A percentile compares a stretch with the other conserved stretches of the same genome.
These are phyloP conservation scores for Anguilla anguilla DNA, from an alignment of 2,797 vertebrate species.

Conservation along the genomic window DNA sequence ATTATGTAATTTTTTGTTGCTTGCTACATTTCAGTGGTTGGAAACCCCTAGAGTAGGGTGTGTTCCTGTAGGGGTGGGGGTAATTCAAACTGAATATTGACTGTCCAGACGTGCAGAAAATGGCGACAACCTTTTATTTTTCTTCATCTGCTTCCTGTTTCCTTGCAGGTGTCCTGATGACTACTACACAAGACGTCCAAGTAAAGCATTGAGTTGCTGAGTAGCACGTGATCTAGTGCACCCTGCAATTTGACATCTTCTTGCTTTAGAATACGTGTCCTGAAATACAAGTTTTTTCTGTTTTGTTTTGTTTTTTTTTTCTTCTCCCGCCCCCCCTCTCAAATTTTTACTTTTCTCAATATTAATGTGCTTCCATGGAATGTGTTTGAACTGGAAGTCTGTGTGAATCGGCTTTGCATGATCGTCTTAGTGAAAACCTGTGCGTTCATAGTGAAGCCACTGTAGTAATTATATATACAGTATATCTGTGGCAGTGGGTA, in stretches of 20 bases:
- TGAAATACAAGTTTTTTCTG: neutral
- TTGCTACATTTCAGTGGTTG: neutral
- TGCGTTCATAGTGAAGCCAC: slow-evolving; percentile 8
- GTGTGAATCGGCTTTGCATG: neutral
- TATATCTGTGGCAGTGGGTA: neutral
- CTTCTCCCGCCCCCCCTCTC: neutral
- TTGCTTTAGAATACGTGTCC: slow-evolving; percentile 40
- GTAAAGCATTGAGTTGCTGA: slow-evolving; percentile 49
- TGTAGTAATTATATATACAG: neutral
- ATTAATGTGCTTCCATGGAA: slow-evolving; percentile 10
- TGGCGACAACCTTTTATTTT: neutral
- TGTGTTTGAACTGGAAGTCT: slow-evolving; percentile 26
- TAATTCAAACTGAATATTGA: neutral
- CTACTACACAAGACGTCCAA: slow-evolving; percentile 52
- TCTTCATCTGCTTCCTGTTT: neutral
- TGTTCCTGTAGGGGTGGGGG: neutral
- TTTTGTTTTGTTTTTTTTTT: neutral
- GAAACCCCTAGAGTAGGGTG: too few species aligned
- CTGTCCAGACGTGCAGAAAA: neutral
- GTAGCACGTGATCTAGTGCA: slow-evolving; percentile 65
- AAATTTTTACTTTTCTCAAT: neutral
- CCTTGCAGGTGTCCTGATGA: slow-evolving; percentile 55
- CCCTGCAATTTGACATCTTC: slow-evolving; percentile 53
- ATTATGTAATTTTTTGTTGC: neutral
- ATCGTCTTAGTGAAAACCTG: slow-evolving; percentile 1